Conservation (phyloP, 2,113 vertebrate genomes). For the Peromyscus leucopus region DNA sequence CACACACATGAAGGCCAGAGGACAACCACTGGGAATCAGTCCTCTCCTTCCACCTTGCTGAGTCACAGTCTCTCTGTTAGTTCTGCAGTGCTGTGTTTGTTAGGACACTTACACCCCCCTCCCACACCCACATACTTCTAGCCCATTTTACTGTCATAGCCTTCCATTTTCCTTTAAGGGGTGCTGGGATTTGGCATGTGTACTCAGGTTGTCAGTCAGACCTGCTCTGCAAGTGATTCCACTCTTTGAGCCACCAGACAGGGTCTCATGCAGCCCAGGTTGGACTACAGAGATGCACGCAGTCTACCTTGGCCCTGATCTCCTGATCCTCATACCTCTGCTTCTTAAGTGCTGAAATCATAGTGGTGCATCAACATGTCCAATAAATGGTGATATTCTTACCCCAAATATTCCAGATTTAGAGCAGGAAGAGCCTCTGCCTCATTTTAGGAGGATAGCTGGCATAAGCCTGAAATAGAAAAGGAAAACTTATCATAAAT, state of each 20-base stretch:
- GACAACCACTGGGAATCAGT: not conserved
- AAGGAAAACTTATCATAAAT: not conserved
- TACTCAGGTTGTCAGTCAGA: not conserved
- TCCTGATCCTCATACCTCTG: not conserved
- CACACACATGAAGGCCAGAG: not conserved
- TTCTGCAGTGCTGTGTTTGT: not conserved
- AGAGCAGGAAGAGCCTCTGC: not conserved
- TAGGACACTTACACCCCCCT: not conserved
- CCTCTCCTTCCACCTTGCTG: not conserved
- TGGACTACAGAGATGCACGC: not conserved
- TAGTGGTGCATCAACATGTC: not conserved
- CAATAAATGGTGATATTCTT: not conserved
- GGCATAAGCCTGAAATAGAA: constrained; percentile 12
- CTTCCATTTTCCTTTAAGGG: not conserved
- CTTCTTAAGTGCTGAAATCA: not conserved
- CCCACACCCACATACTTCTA: not conserved
- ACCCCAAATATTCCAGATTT: constrained; percentile 38
- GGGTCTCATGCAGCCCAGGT: not conserved
- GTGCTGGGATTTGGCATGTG: not conserved
- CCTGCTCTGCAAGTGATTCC: not conserved
- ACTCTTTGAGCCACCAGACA: not conserved
- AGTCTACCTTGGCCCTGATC: not conserved
- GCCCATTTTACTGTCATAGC: not conserved
- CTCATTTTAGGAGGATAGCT: not conserved
- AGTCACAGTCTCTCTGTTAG: not conserved